Base-by-base conservation (phyloP, 2,797 vertebrate species). In the Galaxias olidus region DNA sequence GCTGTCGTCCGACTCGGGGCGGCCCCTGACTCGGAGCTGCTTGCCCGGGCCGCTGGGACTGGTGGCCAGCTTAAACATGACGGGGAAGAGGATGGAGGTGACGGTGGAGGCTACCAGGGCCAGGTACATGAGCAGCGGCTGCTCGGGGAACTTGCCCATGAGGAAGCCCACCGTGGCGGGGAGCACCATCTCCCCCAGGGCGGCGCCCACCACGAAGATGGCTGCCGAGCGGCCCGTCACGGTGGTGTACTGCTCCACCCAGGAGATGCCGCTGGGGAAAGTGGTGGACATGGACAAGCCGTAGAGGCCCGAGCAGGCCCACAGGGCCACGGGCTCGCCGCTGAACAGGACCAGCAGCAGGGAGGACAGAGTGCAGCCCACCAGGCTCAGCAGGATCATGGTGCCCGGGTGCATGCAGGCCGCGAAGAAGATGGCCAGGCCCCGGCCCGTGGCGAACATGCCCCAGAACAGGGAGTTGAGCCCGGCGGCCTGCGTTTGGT, bases 401-500 rank as follows among this genome's bases (percentile, higher is more conserved):
- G 93, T 90, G 55, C 92, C 94, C 0, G 96, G 97, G 45, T 79
- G 86, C 15, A 95, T 9, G 71, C 93, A 94, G 0, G 94, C 54
- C 0, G 95, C 96, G 4, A 93, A 94, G 49, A 95, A 92, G 80
- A 99, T 93, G 0, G 96, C 94, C 30, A 91, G 59, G 0, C 92
- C 96, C 6, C 97, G 87, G 71, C 84, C 93, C 14, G 88, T 71
- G 0, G 96, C 96, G 2, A 98, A 99, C 0, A 88, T 14, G 0
- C 88, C 97, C 96, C 97, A 99, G 88, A 98, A 99, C 53, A 96
- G 50, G 0, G 96, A 94, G 84, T 98, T 99, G 51, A 99, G 61
- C 9, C 92, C 92, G 0, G 96, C 95, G 0, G 96, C 95, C 69
- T 94, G 81, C 0, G 66, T 66, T 56, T 89, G 73, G 0, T 72